phyloP scores from a whole-genome alignment of 2,113 vertebrate genomes.

The Phylloscopus trochiloides region DNA sequence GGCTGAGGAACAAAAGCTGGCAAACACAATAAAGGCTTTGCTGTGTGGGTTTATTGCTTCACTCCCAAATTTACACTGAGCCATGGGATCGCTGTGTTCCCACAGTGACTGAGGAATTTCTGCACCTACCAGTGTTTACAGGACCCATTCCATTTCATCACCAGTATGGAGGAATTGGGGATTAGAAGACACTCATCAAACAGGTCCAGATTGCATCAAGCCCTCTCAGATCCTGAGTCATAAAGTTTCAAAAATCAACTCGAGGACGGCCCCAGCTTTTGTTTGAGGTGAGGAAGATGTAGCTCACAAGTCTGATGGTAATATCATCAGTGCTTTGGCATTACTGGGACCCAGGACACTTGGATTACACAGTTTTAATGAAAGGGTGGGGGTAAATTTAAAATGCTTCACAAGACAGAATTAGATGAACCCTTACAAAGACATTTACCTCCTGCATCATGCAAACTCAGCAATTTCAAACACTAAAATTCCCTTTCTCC shows the following conservation, averaged over 20 bases:
- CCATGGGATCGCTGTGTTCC: neutral
- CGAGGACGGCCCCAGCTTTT: neutral
- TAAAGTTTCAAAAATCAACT: neutral
- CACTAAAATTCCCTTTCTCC: neutral
- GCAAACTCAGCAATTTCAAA: neutral
- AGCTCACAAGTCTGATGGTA: neutral
- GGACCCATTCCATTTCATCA: neutral
- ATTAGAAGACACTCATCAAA: neutral
- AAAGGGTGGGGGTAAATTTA: neutral
- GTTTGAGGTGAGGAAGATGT: neutral
- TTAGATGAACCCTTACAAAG: neutral
- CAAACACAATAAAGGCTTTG: neutral
- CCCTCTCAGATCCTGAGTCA: neutral
- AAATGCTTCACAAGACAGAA: neutral
- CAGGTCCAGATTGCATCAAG: neutral
- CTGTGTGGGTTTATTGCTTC: neutral
- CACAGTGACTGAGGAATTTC: neutral
- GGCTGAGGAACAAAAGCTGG: neutral
- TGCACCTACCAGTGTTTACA: accelerated
- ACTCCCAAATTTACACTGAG: neutral
- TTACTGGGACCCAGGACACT: neutral
- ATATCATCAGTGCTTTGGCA: neutral
- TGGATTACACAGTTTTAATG: neutral
- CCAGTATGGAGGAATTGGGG: neutral
- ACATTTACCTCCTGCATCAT: neutral